Evolutionary conservation across 2,888 invertebrate species (phyloP).

Genomic region (Aphodius granarius): DNA sequence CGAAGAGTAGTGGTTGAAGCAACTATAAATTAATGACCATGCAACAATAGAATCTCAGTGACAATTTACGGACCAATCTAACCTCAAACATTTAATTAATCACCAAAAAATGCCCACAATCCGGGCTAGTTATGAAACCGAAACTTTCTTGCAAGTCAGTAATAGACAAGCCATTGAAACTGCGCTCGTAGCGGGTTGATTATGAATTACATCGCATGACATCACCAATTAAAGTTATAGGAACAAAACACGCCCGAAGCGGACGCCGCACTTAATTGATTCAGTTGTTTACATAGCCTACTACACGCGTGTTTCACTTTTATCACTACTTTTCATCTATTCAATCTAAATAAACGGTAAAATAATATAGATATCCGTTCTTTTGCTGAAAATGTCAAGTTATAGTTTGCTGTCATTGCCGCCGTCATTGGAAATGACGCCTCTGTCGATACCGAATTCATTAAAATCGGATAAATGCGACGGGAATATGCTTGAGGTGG

Average conservation of each 20-base stretch:
- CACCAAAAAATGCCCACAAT: background rate
- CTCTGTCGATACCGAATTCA: conserved; percentile 33
- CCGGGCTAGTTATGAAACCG: background rate
- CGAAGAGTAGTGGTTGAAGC: no score
- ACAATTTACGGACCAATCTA: background rate
- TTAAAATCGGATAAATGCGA: background rate
- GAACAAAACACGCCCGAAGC: conserved; percentile 21
- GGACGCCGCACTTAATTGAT: conserved; percentile 28
- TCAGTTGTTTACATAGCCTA: conserved; percentile 34
- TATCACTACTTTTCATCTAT: background rate
- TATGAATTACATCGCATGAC: conserved; percentile 33
- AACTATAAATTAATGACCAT: no score
- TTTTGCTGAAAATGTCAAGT: conserved; percentile 40
- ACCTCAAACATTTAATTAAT: background rate
- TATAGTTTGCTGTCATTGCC: conserved; percentile 46
- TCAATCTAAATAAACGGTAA: background rate
- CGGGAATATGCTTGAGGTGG: background rate
- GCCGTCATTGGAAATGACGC: conserved; percentile 43
- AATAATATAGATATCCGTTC: conserved; percentile 3
- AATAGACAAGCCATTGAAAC: background rate
- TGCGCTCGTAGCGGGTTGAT: background rate
- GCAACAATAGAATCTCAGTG: background rate
- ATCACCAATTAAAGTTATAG: conserved; percentile 45
- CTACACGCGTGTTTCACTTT: background rate
- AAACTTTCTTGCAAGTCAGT: background rate